These are phyloP conservation scores for Sternarchorhynchus goeldii DNA, from an alignment of 2,797 vertebrate species.

Conservation along the genomic window DNA sequence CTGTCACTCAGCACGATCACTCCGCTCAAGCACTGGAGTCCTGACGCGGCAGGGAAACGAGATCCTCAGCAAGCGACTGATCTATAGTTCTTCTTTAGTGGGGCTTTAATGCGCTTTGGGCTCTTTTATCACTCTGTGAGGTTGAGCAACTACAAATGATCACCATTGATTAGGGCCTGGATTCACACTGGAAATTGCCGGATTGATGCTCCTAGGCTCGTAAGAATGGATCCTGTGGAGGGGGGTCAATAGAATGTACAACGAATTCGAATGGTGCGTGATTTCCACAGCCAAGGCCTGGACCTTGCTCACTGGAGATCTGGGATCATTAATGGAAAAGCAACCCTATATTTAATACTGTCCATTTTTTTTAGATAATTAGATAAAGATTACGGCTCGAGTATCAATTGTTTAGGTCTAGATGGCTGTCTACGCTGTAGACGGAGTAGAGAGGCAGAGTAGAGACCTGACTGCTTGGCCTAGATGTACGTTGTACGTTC, in stretches of 20 bases:
- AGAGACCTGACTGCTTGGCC: not conserved
- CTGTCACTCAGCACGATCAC: slow-evolving; percentile 55
- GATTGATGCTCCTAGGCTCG: slow-evolving; percentile 56
- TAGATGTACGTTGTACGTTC: too few relatives aligned
- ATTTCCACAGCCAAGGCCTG: slow-evolving; percentile 40
- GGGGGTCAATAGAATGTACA: slow-evolving; percentile 51
- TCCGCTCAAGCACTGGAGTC: slow-evolving; percentile 31
- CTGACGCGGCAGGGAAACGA: slow-evolving; percentile 42
- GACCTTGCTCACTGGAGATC: slow-evolving; percentile 18
- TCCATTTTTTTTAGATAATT: slow-evolving; percentile 48
- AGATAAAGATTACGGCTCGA: slow-evolving; percentile 35
- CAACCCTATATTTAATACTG: slow-evolving; percentile 25
- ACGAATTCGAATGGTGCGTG: slow-evolving; percentile 51
- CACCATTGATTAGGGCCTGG: slow-evolving; percentile 56
- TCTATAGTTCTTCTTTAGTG: slow-evolving; percentile 45
- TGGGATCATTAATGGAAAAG: slow-evolving; percentile 53
- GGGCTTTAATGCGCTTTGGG: slow-evolving; percentile 47
- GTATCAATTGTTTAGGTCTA: slow-evolving; percentile 23
- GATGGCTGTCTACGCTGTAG: not conserved
- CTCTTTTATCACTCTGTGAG: slow-evolving; percentile 47
- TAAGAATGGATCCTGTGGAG: slow-evolving; percentile 54
- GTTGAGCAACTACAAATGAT: slow-evolving; percentile 61
- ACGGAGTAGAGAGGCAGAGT: not conserved
- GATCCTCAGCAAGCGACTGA: slow-evolving; percentile 46
- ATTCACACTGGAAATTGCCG: slow-evolving; percentile 57